Conservation (phyloP, 2,113 vertebrate genomes). For the Apistogramma diplotaenia region DNA sequence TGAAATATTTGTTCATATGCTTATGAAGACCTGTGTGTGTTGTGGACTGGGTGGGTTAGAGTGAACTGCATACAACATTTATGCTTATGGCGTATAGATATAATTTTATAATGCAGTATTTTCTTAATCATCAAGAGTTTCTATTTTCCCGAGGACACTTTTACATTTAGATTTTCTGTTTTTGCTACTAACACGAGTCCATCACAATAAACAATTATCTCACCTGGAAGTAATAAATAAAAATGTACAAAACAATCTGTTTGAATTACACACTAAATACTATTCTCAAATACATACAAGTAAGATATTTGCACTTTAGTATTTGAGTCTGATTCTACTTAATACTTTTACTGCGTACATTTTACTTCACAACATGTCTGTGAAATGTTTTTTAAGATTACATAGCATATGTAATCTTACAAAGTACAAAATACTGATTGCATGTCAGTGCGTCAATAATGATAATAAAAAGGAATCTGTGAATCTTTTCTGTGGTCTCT, state of each 20-base stretch:
- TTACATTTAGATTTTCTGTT: slow-evolving; percentile 22
- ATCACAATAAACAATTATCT: background rate
- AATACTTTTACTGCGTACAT: background rate
- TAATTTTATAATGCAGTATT: slow-evolving; percentile 29
- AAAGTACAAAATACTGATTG: no score
- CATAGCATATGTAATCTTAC: no score
- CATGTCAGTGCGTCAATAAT: no score
- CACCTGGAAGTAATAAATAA: background rate
- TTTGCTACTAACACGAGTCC: background rate
- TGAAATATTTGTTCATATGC: background rate
- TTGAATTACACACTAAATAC: background rate
- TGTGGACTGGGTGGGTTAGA: background rate
- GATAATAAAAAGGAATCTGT: no score
- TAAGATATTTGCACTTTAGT: background rate
- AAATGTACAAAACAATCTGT: background rate
- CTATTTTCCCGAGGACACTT: slow-evolving; percentile 13
- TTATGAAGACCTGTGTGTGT: background rate
- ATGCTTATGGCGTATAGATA: background rate
- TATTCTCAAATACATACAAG: background rate
- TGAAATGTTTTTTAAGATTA: background rate
- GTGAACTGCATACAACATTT: background rate
- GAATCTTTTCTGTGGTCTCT: no score
- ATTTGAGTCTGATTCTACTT: background rate
- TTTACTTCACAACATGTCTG: background rate
- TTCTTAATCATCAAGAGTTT: slow-evolving; percentile 15